These are phyloP conservation scores for Peromyscus maniculatus DNA, from an alignment of 2,113 vertebrate species.

Conservation along the genomic window DNA sequence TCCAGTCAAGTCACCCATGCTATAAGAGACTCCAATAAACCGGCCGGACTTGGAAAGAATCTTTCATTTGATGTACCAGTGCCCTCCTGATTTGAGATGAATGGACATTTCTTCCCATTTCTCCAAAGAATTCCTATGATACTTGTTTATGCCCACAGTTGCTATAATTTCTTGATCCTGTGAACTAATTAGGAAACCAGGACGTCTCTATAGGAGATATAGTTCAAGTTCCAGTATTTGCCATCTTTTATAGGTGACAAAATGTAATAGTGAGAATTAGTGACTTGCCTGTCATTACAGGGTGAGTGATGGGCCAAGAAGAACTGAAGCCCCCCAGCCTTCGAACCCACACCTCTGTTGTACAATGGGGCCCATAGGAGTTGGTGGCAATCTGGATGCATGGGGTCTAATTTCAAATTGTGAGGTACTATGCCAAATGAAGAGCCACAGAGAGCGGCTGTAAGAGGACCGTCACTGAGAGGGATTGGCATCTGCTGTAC, in stretches of 20 bases:
- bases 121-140: not conserved
- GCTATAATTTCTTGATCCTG: not conserved
- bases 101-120: not conserved
- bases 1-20: too few species aligned
- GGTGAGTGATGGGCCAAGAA: not conserved
- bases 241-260: not conserved
- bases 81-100: not conserved
- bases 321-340: not conserved
- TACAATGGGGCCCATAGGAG: not conserved
- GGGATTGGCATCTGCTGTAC: accelerated
- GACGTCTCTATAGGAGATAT: not conserved
- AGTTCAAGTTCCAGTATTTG: not conserved
- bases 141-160: not conserved
- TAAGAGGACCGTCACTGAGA: not conserved
- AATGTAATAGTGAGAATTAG: not conserved
- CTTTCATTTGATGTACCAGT: not conserved
- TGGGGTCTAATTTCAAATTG: not conserved
- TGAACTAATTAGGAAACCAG: not conserved
- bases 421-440: not conserved
- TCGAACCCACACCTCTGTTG: not conserved
- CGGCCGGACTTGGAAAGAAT: not conserved
- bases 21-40: not conserved
- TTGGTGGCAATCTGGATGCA: not conserved
- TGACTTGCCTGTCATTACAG: not conserved
- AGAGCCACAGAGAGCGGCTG: not conserved